Evolutionary conservation across 2,888 invertebrate species (phyloP), one percentile per base, ranked within the genome.

Genomic region (Sesamia inferens): DNA sequence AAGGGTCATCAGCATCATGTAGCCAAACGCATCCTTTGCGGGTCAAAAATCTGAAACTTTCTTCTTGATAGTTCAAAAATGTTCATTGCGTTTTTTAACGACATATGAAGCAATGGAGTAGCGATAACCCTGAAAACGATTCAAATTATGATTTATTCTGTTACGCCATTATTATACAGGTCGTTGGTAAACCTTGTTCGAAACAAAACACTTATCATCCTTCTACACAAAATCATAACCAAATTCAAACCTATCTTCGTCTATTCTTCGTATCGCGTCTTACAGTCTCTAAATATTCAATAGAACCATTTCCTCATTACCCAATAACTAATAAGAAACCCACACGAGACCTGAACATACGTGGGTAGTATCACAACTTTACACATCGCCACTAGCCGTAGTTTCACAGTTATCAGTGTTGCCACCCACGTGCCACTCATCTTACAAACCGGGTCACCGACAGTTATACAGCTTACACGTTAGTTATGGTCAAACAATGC

Each of bases 401-500:
- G 31, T 19, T 19, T 22, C 39, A 58, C 24, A 51, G 42, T 58
- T 22, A 5, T 58, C 13, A 58, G 59, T 65, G 51, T 58, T 70
- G 55, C 77, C 80, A 68, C 84, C 85, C 72, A 82, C 85, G 59
- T 66, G 31, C 64, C 54, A 55, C 71, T 57, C 65, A 74, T 14
- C 64, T 58, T 58, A 63, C 76, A 65, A 84, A 81, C 67, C 77
- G 42, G 86, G 79, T 85, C 85, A 85, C 54, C 31, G 59, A 76
- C 86, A 71, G 84, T 77, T 77, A 72, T 57, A 68, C 48, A 57
- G 22, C 57, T 81, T 83, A 83, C 51, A 69, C 66, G 71, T 81
- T 81, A 67, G 71, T 47, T 79, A 72, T 71, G 83, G 80, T 74
- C 67, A 75, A 69, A 83, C 83, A 81, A 83, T 81, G 71, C 59